Evolutionary conservation across 2,113 vertebrate species (phyloP).

Genomic region (Hippoglossus stenolepis): DNA sequence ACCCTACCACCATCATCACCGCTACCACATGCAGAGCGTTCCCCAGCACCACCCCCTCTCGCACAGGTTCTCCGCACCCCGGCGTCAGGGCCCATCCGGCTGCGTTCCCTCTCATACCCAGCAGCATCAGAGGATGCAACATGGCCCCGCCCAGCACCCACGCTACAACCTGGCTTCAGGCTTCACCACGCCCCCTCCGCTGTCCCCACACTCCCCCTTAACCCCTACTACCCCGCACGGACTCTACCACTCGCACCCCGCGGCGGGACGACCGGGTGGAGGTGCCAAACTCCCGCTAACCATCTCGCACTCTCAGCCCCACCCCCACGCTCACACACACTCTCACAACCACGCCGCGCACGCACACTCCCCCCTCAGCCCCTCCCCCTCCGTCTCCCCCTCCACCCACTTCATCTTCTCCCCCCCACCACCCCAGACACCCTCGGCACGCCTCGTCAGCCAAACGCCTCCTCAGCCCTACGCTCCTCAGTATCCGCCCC

Average conservation of each 20-base stretch:
- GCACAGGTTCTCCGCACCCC: slow-evolving; percentile 76
- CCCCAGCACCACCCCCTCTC: slow-evolving; percentile 81
- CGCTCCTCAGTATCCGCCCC: slow-evolving; percentile 81
- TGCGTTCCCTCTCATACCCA: slow-evolving; percentile 71
- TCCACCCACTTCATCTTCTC: slow-evolving; percentile 82
- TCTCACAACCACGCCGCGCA: slow-evolving; percentile 76
- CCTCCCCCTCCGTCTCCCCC: slow-evolving; percentile 73
- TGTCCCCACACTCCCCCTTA: slow-evolving; percentile 81
- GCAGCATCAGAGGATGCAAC: slow-evolving; percentile 72
- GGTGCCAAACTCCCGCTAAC: slow-evolving; percentile 78
- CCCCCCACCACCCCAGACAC: slow-evolving; percentile 72
- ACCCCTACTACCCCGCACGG: slow-evolving; percentile 80
- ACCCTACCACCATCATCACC: slow-evolving; percentile 85
- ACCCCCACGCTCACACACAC: slow-evolving; percentile 78
- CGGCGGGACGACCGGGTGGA: slow-evolving; percentile 60
- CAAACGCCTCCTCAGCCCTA: slow-evolving; percentile 73
- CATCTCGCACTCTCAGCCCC: slow-evolving; percentile 83
- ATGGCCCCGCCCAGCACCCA: slow-evolving; percentile 50
- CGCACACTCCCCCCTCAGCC: slow-evolving; percentile 80
- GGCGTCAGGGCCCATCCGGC: slow-evolving; percentile 79
- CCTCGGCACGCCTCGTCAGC: slow-evolving; percentile 73
- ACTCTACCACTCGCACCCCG: slow-evolving; percentile 79
- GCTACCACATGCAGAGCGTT: slow-evolving; percentile 81
- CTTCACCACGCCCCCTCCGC: slow-evolving; percentile 73
- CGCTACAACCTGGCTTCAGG: slow-evolving; percentile 70